Conservation (phyloP, 1,140 invertebrate species). For the Macrotrachela quadricornifera region DNA sequence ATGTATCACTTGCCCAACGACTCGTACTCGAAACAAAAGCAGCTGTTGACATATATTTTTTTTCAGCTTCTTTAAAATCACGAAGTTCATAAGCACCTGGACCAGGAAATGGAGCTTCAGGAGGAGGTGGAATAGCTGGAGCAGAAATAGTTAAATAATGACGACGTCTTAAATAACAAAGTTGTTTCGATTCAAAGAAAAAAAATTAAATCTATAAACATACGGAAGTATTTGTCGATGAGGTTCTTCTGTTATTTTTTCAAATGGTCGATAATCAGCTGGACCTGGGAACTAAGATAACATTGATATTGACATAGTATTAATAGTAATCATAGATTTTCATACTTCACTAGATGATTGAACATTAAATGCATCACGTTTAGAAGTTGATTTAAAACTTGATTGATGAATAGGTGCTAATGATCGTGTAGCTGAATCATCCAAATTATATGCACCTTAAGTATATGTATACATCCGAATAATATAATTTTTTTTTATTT, state of each 20-base stretch:
- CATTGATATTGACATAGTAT: no score
- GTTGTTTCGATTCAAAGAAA: neutral
- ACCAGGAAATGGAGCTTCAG: neutral
- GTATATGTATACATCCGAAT: no score
- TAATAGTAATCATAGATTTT: no score
- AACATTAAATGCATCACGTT: neutral
- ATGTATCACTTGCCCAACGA: neutral
- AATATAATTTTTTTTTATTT: no score
- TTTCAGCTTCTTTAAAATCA: constrained; percentile 7
- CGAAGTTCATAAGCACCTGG: constrained; percentile 5
- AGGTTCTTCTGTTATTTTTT: neutral
- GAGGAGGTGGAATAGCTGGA: constrained; percentile 1
- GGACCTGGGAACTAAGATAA: neutral
- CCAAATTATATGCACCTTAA: neutral
- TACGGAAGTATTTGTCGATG: constrained; percentile 6
- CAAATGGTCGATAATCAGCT: neutral
- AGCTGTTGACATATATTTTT: constrained; percentile 5
- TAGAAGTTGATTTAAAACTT: constrained; percentile 1
- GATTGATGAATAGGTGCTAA: neutral
- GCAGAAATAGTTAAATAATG: constrained; percentile 8
- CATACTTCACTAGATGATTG: no score
- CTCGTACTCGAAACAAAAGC: constrained; percentile 7
- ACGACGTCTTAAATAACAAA: neutral
- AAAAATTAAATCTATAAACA: neutral
- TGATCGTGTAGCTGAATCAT: neutral